These are phyloP conservation scores for Pelmatolapia mariae DNA, from an alignment of 2,113 vertebrate species.

Conservation along the genomic window DNA sequence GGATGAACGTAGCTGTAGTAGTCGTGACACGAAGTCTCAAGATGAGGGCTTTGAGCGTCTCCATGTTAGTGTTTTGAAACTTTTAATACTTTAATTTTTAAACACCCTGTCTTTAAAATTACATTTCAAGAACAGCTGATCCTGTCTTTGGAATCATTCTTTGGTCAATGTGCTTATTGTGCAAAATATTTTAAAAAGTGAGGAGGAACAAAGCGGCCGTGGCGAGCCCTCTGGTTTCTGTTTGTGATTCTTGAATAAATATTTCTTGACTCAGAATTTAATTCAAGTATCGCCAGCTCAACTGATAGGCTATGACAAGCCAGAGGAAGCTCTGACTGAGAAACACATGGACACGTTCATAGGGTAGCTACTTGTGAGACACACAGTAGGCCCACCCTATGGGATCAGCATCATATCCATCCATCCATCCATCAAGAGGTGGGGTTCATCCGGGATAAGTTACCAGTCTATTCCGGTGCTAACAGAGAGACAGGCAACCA, in stretches of 20 bases:
- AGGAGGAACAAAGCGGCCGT: fast-evolving
- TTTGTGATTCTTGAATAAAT: not conserved
- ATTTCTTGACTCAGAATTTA: not conserved
- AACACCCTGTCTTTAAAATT: not conserved
- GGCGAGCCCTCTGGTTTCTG: fast-evolving
- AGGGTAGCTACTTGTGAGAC: not conserved
- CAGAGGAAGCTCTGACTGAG: not conserved
- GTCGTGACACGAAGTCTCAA: fast-evolving
- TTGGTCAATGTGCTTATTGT: not conserved
- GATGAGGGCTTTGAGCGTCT: not conserved
- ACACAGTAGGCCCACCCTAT: not conserved
- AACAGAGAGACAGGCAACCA: not conserved
- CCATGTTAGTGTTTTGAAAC: not conserved
- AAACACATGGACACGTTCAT: not conserved
- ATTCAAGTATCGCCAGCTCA: not conserved
- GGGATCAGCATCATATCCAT: not conserved
- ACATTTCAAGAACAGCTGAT: not conserved
- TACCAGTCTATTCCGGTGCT: not conserved
- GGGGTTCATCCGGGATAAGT: not conserved
- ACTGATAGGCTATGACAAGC: not conserved
- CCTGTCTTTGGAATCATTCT: not conserved
- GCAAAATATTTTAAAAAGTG: not conserved
- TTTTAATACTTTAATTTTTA: not conserved
- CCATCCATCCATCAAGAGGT: not conserved
- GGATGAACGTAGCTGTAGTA: not conserved